These are phyloP conservation scores for Zygaena filipendulae DNA, from an alignment of 2,888 invertebrate species.

Conservation along the genomic window DNA sequence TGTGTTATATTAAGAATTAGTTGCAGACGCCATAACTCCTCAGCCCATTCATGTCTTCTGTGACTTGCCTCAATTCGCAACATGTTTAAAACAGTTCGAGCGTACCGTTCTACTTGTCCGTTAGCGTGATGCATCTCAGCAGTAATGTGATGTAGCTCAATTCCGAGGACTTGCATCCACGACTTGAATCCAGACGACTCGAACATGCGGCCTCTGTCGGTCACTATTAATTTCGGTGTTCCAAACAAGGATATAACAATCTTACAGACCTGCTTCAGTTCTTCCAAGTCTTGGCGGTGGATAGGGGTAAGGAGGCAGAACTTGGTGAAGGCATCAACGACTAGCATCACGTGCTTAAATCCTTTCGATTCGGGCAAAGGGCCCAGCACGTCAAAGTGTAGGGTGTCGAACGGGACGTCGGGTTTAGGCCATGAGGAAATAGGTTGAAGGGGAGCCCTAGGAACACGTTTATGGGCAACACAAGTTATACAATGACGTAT, in stretches of 20 bases:
- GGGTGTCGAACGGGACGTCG: constrained; percentile 14
- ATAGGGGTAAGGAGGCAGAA: constrained; percentile 18
- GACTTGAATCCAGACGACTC: constrained; percentile 11
- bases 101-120: constrained; percentile 15
- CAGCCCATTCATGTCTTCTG: constrained; percentile 3
- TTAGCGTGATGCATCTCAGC: constrained; percentile 18
- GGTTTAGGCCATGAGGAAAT: constrained; percentile 19
- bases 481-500: constrained; percentile 6
- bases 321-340: constrained; percentile 18
- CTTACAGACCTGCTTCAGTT: constrained; percentile 12
- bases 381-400: too few relatives aligned
- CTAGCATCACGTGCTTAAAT: too few relatives aligned
- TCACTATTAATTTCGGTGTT: constrained; percentile 14
- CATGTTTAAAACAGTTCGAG: constrained; percentile 13
- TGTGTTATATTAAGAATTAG: constrained; percentile 6
- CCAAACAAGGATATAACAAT: constrained; percentile 17
- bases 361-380: too few relatives aligned
- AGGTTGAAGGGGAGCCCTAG: constrained; percentile 12
- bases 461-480: constrained; percentile 12
- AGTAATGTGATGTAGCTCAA: constrained; percentile 16
- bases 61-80: constrained; percentile 10
- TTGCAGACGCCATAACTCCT: constrained; percentile 5
- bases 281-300: constrained; percentile 16
- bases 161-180: constrained; percentile 12
- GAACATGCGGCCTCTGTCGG: constrained; percentile 20